Evolutionary conservation across 1,140 invertebrate genomes (phyloP), one percentile per base, ranked within the genome.

Genomic region (Harpegnathos saltator): DNA sequence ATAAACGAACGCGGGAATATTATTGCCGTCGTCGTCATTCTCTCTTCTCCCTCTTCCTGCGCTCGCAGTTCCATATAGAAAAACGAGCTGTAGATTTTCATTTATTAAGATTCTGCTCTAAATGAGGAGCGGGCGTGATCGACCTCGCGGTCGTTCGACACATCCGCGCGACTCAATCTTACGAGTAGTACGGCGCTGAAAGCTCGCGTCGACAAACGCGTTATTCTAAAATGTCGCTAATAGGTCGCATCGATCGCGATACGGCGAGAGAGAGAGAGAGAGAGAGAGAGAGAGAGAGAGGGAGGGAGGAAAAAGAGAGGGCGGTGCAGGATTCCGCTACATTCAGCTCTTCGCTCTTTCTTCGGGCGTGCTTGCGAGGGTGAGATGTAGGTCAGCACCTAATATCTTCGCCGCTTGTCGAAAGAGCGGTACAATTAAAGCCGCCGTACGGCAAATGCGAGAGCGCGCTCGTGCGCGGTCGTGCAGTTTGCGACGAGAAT

Each of bases 361-460:
- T 15, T 66, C 29, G 17, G 15, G 0, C 9, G 3, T 63, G 4
- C 14, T 52, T 1, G 4, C 4, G 7, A 44, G 12, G 22, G 2
- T n/a, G 22, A 78, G 17, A 78, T 66, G 15, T 77, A 54, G 62
- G 22, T 78, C 50, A 44, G 17, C 56, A 33, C 3, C 19, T 65
- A 33, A 73, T 63, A 66, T 56, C 74, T 38, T 54, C 50, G 4
- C 29, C 19, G 19, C 62, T 78, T 77, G 22, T 58, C 65, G 14
- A 71, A 58, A 71, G 54, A 78, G 22, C 52, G 9, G 75, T 44
- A 58, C 52, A 69, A 80, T 80, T 80, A 69, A 69, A 80, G 5
- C 33, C 26, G 29, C 61, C 24, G 38, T 11, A 50, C 22, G 14
- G 29, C 48, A 78, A 56, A 33, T 1, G 1, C 38, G 38, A 33